Base-by-base conservation (phyloP, 2,888 invertebrate species). In the Mechanitis mazaeus region DNA sequence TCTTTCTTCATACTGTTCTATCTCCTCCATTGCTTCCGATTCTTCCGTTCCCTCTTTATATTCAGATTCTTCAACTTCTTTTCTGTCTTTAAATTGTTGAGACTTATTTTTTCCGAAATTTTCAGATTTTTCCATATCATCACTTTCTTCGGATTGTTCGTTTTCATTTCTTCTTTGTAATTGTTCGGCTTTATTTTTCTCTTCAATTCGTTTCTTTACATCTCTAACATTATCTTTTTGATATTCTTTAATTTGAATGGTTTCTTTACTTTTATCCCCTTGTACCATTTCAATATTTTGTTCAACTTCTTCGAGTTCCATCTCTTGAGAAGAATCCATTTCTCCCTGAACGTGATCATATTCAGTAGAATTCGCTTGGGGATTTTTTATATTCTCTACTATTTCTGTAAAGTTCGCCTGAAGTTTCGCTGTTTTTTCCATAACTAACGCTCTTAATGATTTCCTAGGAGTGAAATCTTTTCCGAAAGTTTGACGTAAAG, bases 391-490 rank as follows among this genome's bases (percentile, higher is more conserved):
- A 46, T 61, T 46, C 3, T 46, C 28, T 20, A 12, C n/a, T 45
- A 42, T n/a, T 57, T 45, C 57, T n/a, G 35, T 57, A 11, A 59
- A 57, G 55, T 62, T 60, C 12, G 81, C 83, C 59, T 80, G 77
- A 12, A 80, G 70, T 71, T 85, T 86, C 1, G 85, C 84, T 0
- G 86, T 79, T 69, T 86, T 85, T 61, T 87, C 87, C 85, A 89
- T 84, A 1, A 89, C 87, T 42, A 88, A 68, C 0, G 89, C 75
- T 28, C 89, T 70, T 63, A 89, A 68, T 3, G 89, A 89, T 68
- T 88, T 88, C 6, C 87, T 72, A 1, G 79, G 79, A 1, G 83
- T 83, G 55, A 85, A 84, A 64, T 87, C 86, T 75, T 78, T 83
- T 1, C 89, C 89, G 6, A 85, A 83, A 1, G 89, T 89, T 67